Base-by-base conservation (phyloP, 2,888 invertebrate genomes). In the Bhutanitis thaidina region DNA sequence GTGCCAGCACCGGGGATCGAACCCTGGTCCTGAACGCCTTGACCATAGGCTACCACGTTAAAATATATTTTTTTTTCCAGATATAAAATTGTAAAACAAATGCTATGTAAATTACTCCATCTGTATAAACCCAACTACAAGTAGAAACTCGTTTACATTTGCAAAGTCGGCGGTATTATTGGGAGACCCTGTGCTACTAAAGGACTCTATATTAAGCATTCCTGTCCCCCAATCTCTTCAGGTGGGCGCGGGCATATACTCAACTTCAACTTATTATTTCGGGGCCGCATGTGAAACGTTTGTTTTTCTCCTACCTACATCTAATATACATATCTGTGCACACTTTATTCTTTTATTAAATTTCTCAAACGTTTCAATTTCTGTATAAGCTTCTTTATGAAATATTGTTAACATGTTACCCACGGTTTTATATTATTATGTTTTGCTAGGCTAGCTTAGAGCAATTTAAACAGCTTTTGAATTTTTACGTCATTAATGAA, bases 141-240 rank as follows among this genome's bases (percentile, higher is more conserved):
- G 65, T 60, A 60, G 59, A 62, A 67, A 60, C 60, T 59, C 59
- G 59, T 60, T 60, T 59, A 63, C 65, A 69, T 71, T 69, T 74
- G 76, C 67, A 60, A 72, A 76, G 72, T 74, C 74, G 69, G 80
- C 77, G 73, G 74, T 87, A 82, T 87, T 88, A 87, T 88, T 84
- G 78, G 76, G 76, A 69, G 74, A 75, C 74, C 79, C 76, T 78
- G 74, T 86, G 82, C 80, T 80, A 79, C 82, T 81, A 84, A 86
- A 84, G 80, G 83, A 80, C 79, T 80, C 77, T 86, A 87, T 88
- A 88, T 88, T 88, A 87, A 85, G 87, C 81, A 88, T 88, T 88
- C 86, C 84, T 79, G 77, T 77, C 73, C 77, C 71, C 80, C 80
- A 77, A 83, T 81, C 80, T 84, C 80, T 80, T 77, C 83, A 86